A percentile compares a stretch with the other conserved stretches of the same genome.
These are phyloP conservation scores for Diachasmimorpha longicaudata DNA, from an alignment of 1,140 invertebrate species.

Conservation along the genomic window DNA sequence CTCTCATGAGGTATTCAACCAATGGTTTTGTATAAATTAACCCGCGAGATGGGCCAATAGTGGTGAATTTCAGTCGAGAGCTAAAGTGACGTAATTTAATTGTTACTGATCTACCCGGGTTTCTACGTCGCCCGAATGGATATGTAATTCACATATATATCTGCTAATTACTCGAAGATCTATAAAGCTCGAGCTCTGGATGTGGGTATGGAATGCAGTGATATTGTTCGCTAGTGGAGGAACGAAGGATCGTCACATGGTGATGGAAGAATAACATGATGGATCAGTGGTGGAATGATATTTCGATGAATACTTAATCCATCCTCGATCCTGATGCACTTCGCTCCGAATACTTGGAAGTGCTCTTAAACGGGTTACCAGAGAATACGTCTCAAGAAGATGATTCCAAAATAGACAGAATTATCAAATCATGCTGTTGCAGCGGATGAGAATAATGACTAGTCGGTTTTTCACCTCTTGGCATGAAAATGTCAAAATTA, in stretches of 20 bases:
- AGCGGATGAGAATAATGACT: background rate
- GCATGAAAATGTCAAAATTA: background rate
- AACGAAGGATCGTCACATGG: constrained; percentile 34
- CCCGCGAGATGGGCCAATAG: constrained; percentile 20
- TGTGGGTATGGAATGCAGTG: background rate
- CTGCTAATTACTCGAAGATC: background rate
- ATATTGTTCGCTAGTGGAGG: background rate
- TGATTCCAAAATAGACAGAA: constrained; percentile 49
- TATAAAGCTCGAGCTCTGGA: background rate
- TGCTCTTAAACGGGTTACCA: constrained; percentile 50
- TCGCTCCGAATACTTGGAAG: constrained; percentile 37
- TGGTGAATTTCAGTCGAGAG: constrained; percentile 6
- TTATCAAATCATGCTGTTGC: constrained; percentile 35
- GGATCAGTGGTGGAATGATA: constrained; percentile 42
- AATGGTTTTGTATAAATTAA: constrained; percentile 31
- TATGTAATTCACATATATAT: constrained; percentile 12
- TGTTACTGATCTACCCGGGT: constrained; percentile 25
- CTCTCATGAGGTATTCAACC: constrained; percentile 28
- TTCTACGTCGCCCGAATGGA: background rate
- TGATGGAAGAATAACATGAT: constrained; percentile 31
- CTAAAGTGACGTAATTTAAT: constrained; percentile 43
- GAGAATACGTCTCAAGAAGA: constrained; percentile 39
- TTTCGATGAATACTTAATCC: constrained; percentile 40
- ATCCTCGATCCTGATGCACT: constrained; percentile 35
- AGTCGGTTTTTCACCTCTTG: background rate